Percentiles rank a stretch among this genome's conserved stretches.
Evolutionary conservation across 2,888 invertebrate genomes (phyloP).

Genomic region (Acrobeloides nanus): DNA sequence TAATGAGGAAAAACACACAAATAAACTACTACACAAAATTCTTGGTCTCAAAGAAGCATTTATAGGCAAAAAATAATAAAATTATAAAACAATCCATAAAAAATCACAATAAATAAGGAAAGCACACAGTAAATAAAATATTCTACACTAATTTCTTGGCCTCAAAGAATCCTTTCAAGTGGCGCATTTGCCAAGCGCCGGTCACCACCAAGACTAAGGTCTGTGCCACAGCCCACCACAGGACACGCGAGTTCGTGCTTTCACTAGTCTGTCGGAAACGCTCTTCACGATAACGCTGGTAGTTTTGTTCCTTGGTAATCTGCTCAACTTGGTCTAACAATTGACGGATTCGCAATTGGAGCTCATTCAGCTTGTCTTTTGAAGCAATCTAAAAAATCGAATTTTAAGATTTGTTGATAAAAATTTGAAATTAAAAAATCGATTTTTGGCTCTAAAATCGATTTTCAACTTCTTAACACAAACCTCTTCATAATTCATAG

Average conservation of each 20-base stretch:
- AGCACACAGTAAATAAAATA: background rate
- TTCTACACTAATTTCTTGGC: slow-evolving; percentile 84
- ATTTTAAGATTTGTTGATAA: background rate
- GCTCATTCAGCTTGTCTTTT: slow-evolving; percentile 88
- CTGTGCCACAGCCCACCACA: slow-evolving; percentile 66
- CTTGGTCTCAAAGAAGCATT: background rate
- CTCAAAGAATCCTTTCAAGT: slow-evolving; percentile 97
- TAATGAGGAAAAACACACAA: slow-evolving; percentile 8
- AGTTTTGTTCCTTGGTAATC: slow-evolving; percentile 98
- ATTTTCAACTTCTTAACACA: background rate
- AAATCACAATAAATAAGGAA: background rate
- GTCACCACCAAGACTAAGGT: slow-evolving; percentile 79
- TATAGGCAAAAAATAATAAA: background rate
- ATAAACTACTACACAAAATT: slow-evolving; percentile 13
- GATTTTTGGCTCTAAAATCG: too few relatives aligned
- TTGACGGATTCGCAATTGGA: slow-evolving; percentile 87
- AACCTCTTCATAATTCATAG: slow-evolving; percentile 83
- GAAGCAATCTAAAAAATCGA: slow-evolving; percentile 68
- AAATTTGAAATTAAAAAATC: too few relatives aligned
- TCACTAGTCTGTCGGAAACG: slow-evolving; percentile 93
- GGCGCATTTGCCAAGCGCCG: slow-evolving; percentile 98
- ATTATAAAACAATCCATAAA: slow-evolving; percentile 8
- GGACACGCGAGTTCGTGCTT: slow-evolving; percentile 76
- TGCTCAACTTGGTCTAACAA: slow-evolving; percentile 94
- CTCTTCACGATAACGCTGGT: slow-evolving; percentile 94